These are phyloP conservation scores for Coelopa pilipes DNA, from an alignment of 2,888 invertebrate genomes.

Conservation along the genomic window DNA sequence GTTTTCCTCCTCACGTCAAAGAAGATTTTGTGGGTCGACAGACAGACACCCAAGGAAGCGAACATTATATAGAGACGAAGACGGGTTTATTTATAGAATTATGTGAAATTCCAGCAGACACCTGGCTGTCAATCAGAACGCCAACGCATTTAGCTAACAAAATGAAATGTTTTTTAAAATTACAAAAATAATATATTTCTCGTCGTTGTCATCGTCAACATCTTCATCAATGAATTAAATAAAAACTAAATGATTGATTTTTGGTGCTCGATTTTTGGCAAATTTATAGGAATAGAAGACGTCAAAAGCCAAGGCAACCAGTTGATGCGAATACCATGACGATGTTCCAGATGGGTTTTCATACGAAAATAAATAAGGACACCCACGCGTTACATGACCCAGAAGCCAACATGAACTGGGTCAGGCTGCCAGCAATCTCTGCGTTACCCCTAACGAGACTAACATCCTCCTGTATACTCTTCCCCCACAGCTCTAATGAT, in stretches of 20 bases:
- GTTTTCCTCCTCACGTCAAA: no score
- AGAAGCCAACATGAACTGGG: constrained; percentile 19
- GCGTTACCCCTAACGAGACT: constrained; percentile 5
- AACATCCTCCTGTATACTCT: not conserved
- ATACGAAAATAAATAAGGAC: no score
- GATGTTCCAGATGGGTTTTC: not conserved
- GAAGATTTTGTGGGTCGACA: no score
- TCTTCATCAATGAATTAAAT: not conserved
- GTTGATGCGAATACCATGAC: not conserved
- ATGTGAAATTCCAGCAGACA: constrained; percentile 12
- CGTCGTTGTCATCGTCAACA: no score
- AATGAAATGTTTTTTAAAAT: no score
- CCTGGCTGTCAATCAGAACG: constrained; percentile 15
- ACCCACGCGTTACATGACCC: not conserved
- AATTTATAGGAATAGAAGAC: constrained; percentile 22
- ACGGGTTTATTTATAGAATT: no score
- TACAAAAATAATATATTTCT: no score
- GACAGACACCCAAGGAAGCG: no score
- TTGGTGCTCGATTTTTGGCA: constrained; percentile 20
- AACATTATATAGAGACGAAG: no score
- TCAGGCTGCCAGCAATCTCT: not conserved
- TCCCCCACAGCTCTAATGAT: constrained; percentile 6
- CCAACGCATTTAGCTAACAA: not conserved
- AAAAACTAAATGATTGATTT: constrained; percentile 14
- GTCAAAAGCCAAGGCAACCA: not conserved